Percentiles rank a stretch among this genome's conserved stretches.
Evolutionary conservation across 2,113 vertebrate species (phyloP).

Genomic region (Brienomyrus longianalis): DNA sequence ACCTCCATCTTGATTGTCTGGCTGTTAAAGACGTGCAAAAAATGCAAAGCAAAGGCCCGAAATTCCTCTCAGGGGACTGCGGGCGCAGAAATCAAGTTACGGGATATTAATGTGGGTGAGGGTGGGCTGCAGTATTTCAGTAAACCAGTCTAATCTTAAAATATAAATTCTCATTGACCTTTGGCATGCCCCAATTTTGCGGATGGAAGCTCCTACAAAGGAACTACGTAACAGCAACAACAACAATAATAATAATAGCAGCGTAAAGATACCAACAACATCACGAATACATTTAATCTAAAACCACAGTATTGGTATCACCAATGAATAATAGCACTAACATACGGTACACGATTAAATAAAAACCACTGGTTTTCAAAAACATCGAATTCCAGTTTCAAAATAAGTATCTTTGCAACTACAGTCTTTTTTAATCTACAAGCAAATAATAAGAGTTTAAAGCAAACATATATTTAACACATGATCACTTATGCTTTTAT

Average conservation of each 20-base stretch:
- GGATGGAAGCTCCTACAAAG: neutral
- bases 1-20: neutral
- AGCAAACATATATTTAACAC: neutral
- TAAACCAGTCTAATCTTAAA: neutral
- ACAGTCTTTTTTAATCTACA: neutral
- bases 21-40: neutral
- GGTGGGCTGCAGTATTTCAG: neutral
- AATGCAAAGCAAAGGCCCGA: neutral
- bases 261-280: neutral
- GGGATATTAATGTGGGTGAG: neutral
- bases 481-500: neutral
- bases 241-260: neutral
- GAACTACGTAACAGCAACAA: neutral
- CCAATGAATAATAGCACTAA: neutral
- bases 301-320: neutral
- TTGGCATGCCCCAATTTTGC: neutral
- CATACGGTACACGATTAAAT: neutral
- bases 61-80: neutral
- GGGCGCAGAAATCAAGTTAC: neutral
- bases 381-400: neutral
- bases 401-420: neutral
- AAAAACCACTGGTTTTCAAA: neutral
- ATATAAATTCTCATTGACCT: neutral
- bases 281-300: neutral
- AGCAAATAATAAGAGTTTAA: neutral